phyloP scores from a whole-genome alignment of 2,888 invertebrate genomes.

The Synanthedon formicaeformis region DNA sequence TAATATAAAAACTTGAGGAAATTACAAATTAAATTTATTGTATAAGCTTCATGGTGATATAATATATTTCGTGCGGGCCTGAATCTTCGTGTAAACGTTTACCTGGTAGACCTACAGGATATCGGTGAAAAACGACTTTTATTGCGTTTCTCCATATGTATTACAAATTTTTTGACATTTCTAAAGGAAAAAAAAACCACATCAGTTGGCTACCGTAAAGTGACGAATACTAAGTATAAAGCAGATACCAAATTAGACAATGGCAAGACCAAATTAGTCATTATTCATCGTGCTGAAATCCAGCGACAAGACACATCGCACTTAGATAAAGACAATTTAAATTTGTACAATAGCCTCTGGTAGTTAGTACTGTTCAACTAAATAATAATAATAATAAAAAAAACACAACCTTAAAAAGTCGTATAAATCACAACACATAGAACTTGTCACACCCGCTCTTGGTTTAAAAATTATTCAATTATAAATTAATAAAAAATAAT shows the following conservation, averaged over 20 bases:
- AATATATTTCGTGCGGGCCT: no score
- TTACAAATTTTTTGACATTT: conserved; percentile 21
- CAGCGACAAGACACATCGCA: background rate
- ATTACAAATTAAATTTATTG: no score
- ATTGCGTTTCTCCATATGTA: no score
- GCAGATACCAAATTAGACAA: conserved; percentile 60
- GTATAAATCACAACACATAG: no score
- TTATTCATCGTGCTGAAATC: conserved; percentile 10
- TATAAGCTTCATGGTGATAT: no score
- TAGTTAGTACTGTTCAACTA: conserved; percentile 46
- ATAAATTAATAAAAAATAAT: background rate
- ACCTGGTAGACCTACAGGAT: no score
- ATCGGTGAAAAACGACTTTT: no score
- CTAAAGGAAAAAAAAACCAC: conserved; percentile 34
- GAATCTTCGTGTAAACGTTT: no score
- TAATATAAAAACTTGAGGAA: no score
- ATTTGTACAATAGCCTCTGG: conserved; percentile 61
- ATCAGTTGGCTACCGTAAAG: conserved; percentile 20
- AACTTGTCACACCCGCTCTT: no score
- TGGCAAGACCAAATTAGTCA: conserved; percentile 51
- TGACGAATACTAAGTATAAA: conserved; percentile 36
- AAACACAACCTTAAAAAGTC: conserved; percentile 20
- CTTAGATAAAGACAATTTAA: conserved; percentile 25
- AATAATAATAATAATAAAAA: conserved; percentile 14
- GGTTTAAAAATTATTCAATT: conserved; percentile 9